These are phyloP conservation scores for Melanotus villosus DNA, from an alignment of 2,888 invertebrate genomes.

Conservation along the genomic window DNA sequence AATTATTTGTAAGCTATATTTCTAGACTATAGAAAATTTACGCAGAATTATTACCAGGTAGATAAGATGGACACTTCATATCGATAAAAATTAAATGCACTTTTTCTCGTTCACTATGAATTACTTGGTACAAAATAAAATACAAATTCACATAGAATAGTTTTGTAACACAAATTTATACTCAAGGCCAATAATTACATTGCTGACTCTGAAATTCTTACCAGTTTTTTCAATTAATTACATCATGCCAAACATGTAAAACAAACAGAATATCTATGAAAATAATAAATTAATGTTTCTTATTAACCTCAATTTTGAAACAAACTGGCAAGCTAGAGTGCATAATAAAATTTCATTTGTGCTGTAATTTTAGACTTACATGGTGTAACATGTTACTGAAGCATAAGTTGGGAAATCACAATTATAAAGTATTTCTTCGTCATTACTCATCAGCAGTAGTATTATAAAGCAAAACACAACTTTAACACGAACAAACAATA, in stretches of 20 bases:
- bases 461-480: too few relatives aligned
- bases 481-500: too few relatives aligned
- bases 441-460: too few relatives aligned
- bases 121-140: slow-evolving; percentile 7
- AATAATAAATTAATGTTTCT: too few relatives aligned
- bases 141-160: too few relatives aligned
- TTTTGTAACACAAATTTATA: too few relatives aligned
- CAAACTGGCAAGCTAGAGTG: too few relatives aligned
- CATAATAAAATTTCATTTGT: slow-evolving; percentile 1
- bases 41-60: slow-evolving; percentile 18
- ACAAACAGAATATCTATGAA: too few relatives aligned
- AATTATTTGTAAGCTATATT: slow-evolving; percentile 60
- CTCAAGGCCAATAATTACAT: slow-evolving; percentile 5
- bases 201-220: not conserved
- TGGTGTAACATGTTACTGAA: not conserved
- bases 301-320: too few relatives aligned
- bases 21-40: slow-evolving; percentile 21
- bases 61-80: slow-evolving; percentile 8
- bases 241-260: not conserved
- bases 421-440: too few relatives aligned
- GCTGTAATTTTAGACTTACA: not conserved
- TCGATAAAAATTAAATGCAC: slow-evolving; percentile 20
- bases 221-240: not conserved
- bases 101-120: slow-evolving; percentile 13
- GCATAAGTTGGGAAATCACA: not conserved